phyloP scores from a whole-genome alignment of 1,140 invertebrate genomes.

The Drosophila kikkawai region DNA sequence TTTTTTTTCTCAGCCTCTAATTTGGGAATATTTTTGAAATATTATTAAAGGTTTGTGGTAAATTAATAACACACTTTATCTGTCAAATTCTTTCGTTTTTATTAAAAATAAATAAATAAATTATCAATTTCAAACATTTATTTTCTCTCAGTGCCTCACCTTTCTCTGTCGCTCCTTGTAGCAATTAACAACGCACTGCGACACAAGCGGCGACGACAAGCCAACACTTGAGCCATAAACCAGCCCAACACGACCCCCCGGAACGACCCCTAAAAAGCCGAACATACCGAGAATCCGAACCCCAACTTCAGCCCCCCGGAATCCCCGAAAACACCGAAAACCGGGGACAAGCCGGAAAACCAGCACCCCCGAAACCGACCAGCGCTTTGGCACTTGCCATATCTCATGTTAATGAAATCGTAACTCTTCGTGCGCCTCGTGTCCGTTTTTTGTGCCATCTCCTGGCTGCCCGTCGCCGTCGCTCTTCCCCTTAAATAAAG shows the following conservation, averaged over 20 bases:
- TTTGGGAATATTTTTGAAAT: too few species aligned
- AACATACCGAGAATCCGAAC: conserved; percentile 6
- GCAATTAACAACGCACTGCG: conserved; percentile 78
- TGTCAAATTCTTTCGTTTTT: too few species aligned
- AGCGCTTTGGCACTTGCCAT: conserved; percentile 68
- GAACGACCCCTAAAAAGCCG: conserved; percentile 59
- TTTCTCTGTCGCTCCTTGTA: conserved; percentile 29
- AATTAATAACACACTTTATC: too few species aligned
- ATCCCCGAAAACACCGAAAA: not conserved
- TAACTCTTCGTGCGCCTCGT: conserved; percentile 78
- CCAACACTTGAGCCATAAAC: conserved; percentile 78
- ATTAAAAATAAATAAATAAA: too few species aligned
- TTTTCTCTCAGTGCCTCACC: conserved; percentile 26
- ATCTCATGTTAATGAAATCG: conserved; percentile 84
- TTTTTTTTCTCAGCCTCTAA: too few species aligned
- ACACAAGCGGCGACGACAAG: conserved; percentile 61
- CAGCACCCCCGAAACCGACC: conserved; percentile 21
- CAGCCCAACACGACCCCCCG: conserved; percentile 62
- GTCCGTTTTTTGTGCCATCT: conserved; percentile 68
- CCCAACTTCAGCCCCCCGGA: not conserved
- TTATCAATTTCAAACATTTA: too few species aligned
- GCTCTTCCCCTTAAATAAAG: conserved; percentile 29
- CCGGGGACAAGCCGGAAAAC: conserved; percentile 1
- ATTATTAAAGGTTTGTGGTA: too few species aligned
- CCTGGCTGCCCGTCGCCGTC: not conserved